A percentile compares a stretch with the other conserved stretches of the same genome.
Evolutionary conservation across 2,888 invertebrate species (phyloP).

Genomic region (Macroteleia sp.): DNA sequence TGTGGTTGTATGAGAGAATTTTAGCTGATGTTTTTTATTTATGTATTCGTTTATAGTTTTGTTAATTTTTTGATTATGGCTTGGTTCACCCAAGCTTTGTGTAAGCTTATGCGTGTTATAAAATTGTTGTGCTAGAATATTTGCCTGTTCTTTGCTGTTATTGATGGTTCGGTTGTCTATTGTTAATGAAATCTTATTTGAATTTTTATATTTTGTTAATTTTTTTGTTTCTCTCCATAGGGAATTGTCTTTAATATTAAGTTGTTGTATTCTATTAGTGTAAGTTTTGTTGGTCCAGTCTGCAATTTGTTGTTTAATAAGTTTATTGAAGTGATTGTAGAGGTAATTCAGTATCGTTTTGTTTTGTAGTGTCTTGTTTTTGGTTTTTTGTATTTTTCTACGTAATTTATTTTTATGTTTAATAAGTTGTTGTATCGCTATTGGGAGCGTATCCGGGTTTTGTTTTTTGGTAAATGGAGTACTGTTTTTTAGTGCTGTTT

Average conservation of each 20-base stretch:
- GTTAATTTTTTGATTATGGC: too few species aligned
- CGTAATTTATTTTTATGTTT: neutral
- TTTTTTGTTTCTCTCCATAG: neutral
- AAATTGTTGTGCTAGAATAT: too few species aligned
- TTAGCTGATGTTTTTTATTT: too few species aligned
- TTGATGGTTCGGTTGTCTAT: too few species aligned
- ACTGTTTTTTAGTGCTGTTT: too few species aligned
- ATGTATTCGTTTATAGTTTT: too few species aligned
- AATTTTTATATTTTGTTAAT: slow-evolving; percentile 3
- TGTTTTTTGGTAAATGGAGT: too few species aligned
- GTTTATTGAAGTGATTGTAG: neutral
- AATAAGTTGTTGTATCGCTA: too few species aligned
- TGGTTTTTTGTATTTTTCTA: neutral
- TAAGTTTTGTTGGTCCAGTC: neutral
- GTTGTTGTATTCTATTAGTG: neutral
- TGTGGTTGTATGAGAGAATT: too few species aligned
- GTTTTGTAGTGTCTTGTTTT: too few species aligned
- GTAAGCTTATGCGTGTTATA: neutral
- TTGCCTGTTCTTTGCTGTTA: neutral
- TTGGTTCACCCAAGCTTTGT: too few species aligned
- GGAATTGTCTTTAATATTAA: neutral
- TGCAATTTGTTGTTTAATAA: neutral
- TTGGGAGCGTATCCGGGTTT: too few species aligned
- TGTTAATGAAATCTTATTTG: neutral
- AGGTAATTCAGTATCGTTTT: neutral